Conservation (phyloP, 2,113 vertebrate species). For the Dicrurus megarhynchus region DNA sequence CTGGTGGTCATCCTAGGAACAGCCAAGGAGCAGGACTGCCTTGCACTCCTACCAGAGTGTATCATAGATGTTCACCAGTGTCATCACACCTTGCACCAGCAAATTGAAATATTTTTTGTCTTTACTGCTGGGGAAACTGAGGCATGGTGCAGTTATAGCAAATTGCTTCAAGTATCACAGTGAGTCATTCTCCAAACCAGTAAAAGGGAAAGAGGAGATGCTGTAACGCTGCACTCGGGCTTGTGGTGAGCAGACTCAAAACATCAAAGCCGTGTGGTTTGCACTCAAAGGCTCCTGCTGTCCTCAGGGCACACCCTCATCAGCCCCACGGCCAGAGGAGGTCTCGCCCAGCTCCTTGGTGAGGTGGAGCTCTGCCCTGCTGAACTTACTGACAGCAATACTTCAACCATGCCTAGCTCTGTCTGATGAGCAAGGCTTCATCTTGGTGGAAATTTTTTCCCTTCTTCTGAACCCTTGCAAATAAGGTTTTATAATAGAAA, state of each 20-base stretch:
- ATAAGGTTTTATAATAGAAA: constrained; percentile 53
- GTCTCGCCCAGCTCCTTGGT: not conserved
- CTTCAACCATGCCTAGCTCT: not conserved
- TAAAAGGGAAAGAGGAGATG: not conserved
- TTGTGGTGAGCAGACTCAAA: not conserved
- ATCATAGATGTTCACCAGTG: accelerated
- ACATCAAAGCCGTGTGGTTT: not conserved
- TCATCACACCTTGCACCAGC: not conserved
- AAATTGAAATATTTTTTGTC: not conserved
- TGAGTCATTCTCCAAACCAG: not conserved
- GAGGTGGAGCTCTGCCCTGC: not conserved
- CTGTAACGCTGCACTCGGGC: accelerated
- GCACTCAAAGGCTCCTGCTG: not conserved
- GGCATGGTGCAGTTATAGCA: not conserved
- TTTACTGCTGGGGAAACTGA: not conserved
- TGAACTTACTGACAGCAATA: not conserved
- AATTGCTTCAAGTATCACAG: not conserved
- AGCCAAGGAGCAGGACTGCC: not conserved
- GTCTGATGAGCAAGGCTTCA: not conserved
- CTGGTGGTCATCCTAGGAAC: not conserved
- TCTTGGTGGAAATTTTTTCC: constrained; percentile 54
- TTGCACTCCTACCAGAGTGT: not conserved
- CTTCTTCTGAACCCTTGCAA: constrained; percentile 57
- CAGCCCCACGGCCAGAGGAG: not conserved
- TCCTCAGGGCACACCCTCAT: not conserved